Evolutionary conservation across 2,113 vertebrate genomes (phyloP).

Genomic region (Bufo bufo): DNA sequence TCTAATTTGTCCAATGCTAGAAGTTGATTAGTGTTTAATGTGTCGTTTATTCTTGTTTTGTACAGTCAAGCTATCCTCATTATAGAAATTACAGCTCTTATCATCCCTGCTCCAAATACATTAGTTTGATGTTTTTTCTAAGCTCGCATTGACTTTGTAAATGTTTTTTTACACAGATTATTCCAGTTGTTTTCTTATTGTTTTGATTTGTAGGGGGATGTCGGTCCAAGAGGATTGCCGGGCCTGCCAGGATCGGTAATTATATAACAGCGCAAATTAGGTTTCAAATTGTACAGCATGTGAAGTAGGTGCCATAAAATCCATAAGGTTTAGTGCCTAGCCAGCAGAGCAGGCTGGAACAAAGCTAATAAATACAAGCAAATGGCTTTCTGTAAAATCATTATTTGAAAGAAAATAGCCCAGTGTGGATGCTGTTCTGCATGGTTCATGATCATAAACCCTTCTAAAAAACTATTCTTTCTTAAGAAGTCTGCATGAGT

Average conservation of each 20-base stretch:
- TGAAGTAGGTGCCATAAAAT: constrained; percentile 58
- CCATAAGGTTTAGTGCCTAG: constrained; percentile 59
- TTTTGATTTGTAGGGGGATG: constrained; percentile 73
- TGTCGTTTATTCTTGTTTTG: constrained; percentile 51
- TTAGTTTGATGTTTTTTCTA: constrained; percentile 40
- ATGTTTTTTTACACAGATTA: constrained; percentile 40
- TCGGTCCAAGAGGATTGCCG: constrained; percentile 71
- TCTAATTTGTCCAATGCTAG: constrained; percentile 51
- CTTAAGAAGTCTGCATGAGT: constrained; percentile 24
- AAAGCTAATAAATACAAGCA: constrained; percentile 58
- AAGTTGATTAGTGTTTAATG: constrained; percentile 56
- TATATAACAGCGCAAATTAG: constrained; percentile 63
- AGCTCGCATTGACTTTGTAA: constrained; percentile 46
- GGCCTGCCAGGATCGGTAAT: constrained; percentile 77
- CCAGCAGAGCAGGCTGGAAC: constrained; percentile 57
- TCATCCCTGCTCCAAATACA: constrained; percentile 46
- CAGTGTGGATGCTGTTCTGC: constrained; percentile 49
- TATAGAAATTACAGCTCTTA: constrained; percentile 55
- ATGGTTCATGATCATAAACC: constrained; percentile 55
- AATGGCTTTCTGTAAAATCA: constrained; percentile 59
- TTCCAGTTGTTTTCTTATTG: constrained; percentile 56
- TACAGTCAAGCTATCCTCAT: constrained; percentile 53
- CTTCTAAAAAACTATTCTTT: constrained; percentile 45
- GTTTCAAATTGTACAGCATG: constrained; percentile 57
- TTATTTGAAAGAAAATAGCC: constrained; percentile 57